Evolutionary conservation across 2,113 vertebrate genomes (phyloP).

Genomic region (Mus pahari): DNA sequence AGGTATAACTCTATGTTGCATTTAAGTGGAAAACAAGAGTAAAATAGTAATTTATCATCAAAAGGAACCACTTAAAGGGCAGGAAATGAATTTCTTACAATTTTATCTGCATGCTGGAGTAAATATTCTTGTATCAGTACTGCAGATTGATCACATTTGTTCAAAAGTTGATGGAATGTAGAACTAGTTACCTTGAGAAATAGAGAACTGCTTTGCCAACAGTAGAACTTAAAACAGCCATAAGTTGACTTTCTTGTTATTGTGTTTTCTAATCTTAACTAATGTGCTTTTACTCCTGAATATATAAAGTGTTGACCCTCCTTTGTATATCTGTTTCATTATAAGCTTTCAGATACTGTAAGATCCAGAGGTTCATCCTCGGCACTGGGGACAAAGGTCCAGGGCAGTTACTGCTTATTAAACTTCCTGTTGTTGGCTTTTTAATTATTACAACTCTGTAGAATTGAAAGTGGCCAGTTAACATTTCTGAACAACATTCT

Average conservation of each 20-base stretch:
- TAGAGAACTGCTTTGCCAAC: not conserved
- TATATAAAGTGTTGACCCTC: not conserved
- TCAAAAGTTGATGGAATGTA: not conserved
- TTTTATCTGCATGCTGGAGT: not conserved
- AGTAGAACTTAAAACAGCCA: not conserved
- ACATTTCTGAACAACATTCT: constrained; percentile 21
- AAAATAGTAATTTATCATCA: not conserved
- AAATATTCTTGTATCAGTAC: not conserved
- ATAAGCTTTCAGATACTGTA: not conserved
- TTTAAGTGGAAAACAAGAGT: not conserved
- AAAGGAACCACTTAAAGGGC: not conserved
- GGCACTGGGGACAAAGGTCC: not conserved
- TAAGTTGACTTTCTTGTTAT: not conserved
- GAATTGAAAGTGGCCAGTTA: constrained; percentile 7
- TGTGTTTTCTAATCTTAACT: not conserved
- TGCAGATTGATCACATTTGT: not conserved
- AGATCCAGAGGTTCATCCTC: not conserved
- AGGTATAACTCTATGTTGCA: not conserved
- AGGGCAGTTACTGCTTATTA: constrained; percentile 9
- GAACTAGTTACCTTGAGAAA: not conserved
- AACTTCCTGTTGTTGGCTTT: not conserved
- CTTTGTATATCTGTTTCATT: not conserved
- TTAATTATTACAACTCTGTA: constrained; percentile 31
- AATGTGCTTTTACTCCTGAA: not conserved
- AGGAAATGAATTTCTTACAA: not conserved